These are phyloP conservation scores for Mionectes macconnelli DNA, from an alignment of 2,113 vertebrate species.

Conservation along the genomic window DNA sequence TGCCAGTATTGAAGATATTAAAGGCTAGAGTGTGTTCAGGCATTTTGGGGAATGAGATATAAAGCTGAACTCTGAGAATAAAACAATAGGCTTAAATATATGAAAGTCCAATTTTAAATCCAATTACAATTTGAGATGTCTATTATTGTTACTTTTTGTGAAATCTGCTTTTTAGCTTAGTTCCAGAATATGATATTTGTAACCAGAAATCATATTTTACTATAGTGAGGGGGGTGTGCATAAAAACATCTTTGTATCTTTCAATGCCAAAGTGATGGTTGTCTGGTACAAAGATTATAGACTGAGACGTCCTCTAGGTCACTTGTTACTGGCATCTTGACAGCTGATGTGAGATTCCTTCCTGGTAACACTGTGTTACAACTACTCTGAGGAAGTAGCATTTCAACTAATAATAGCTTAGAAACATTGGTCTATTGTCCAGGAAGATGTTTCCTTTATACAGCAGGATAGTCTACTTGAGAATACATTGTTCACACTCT, in stretches of 20 bases:
- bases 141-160: background rate
- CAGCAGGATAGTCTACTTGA: background rate
- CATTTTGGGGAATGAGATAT: background rate
- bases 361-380: background rate
- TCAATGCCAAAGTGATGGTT: background rate
- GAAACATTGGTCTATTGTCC: background rate
- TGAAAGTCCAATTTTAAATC: background rate
- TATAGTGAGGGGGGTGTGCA: rapidly evolving
- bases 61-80: background rate
- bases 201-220: background rate
- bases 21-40: background rate
- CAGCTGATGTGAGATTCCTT: background rate
- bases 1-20: background rate
- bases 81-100: background rate
- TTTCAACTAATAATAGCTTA: background rate
- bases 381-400: background rate
- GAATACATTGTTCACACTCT: rapidly evolving
- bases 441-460: background rate
- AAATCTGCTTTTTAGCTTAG: background rate
- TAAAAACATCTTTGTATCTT: background rate
- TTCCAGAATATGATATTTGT: background rate
- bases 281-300: background rate
- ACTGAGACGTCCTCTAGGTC: background rate
- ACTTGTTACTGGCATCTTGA: background rate
- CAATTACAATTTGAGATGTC: background rate